These are phyloP conservation scores for Parapsyche elsis DNA, from an alignment of 1,140 invertebrate species.

Conservation along the genomic window DNA sequence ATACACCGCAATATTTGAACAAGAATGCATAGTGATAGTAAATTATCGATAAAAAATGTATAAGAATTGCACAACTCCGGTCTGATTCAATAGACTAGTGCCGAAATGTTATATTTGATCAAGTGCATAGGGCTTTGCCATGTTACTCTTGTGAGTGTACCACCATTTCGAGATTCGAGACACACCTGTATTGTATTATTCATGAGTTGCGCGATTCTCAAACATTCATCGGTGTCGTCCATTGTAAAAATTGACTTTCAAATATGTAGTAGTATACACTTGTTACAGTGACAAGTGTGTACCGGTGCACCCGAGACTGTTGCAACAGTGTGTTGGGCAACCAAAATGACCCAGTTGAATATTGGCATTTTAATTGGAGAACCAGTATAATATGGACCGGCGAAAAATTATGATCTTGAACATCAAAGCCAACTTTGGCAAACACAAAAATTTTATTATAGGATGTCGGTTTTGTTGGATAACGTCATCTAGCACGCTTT, in stretches of 20 bases:
- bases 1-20: not conserved
- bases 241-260: not conserved
- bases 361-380: not conserved
- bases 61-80: not conserved
- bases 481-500: no score
- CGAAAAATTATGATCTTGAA: not conserved
- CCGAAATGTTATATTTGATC: no score
- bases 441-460: no score
- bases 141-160: not conserved
- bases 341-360: slow-evolving; percentile 2
- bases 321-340: not conserved
- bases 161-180: not conserved
- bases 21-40: not conserved
- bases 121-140: no score
- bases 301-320: not conserved
- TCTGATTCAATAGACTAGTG: not conserved
- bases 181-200: not conserved
- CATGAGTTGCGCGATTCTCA: not conserved
- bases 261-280: not conserved
- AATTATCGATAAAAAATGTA: not conserved
- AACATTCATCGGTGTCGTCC: not conserved
- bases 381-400: not conserved
- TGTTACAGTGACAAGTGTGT: slow-evolving; percentile 5
- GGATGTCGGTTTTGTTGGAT: no score
- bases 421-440: no score